Conservation (phyloP, 2,888 invertebrate genomes). For the Steinernema carpocapsae region DNA sequence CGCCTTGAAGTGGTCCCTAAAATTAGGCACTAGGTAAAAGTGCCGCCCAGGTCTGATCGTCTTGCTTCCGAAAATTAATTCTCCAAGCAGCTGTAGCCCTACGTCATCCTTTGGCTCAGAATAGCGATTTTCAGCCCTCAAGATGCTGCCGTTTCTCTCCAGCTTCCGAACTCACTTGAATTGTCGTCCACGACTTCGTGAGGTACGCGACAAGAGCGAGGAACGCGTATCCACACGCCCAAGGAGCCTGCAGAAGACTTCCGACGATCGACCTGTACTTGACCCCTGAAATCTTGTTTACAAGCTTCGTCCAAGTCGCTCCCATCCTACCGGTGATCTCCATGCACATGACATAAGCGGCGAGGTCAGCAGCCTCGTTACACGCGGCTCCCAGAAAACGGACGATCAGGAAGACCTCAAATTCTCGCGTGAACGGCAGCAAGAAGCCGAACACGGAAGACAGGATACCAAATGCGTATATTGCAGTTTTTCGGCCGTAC, state of each 20-base stretch:
- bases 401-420: conserved; percentile 37
- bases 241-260: conserved; percentile 67
- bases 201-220: conserved; percentile 68
- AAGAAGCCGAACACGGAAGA: conserved; percentile 68
- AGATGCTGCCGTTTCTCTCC: no score
- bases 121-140: no score
- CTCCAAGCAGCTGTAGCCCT: no score
- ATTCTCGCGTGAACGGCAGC: conserved; percentile 55
- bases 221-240: conserved; percentile 69
- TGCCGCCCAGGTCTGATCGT: no score
- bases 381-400: conserved; percentile 51
- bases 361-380: conserved; percentile 68
- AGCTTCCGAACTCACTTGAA: conserved; percentile 54
- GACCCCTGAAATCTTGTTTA: conserved; percentile 37
- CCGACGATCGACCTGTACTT: conserved; percentile 68
- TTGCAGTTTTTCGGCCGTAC: conserved; percentile 69
- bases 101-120: no score
- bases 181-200: conserved; percentile 66
- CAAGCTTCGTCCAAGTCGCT: no score
- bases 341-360: conserved; percentile 69
- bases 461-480: conserved; percentile 64
- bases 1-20: no score
- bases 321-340: conserved; percentile 64
- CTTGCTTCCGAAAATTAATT: no score
- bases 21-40: no score